These are phyloP conservation scores for Melanaphis sacchari DNA, from an alignment of 1,140 invertebrate genomes.

Conservation along the genomic window DNA sequence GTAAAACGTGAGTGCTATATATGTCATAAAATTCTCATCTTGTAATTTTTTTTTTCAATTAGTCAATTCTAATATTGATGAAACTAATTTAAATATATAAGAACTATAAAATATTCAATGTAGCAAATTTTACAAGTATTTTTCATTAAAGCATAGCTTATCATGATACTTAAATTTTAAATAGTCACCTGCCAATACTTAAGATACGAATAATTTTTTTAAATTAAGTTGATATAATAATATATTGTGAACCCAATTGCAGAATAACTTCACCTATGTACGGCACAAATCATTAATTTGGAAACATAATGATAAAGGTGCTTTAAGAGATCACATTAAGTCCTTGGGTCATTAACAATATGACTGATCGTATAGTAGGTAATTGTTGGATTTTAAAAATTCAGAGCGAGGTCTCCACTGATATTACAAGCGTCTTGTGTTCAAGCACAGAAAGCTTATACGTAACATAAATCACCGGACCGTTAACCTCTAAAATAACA, in stretches of 20 bases:
- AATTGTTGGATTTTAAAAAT: conserved; percentile 25
- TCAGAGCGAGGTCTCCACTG: conserved; percentile 19
- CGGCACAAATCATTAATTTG: background rate
- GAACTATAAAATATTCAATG: background rate
- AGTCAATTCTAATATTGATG: background rate
- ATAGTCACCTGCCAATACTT: too few relatives aligned
- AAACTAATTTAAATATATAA: background rate
- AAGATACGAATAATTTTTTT: background rate
- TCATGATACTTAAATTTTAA: background rate
- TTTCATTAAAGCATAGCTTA: background rate
- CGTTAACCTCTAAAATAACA: background rate
- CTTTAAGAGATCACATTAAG: background rate
- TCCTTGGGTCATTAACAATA: conserved; percentile 5
- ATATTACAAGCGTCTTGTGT: background rate
- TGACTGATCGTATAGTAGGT: conserved; percentile 9
- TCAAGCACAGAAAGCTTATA: conserved; percentile 22
- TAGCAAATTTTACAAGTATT: background rate
- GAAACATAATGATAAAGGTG: background rate
- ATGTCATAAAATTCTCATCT: background rate
- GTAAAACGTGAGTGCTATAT: background rate
- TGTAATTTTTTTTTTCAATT: background rate
- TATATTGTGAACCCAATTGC: background rate
- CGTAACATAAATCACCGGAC: background rate
- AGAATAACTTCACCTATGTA: background rate
- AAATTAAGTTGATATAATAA: background rate